Evolutionary conservation across 2,888 invertebrate species (phyloP), one percentile per base, ranked within the genome.

Genomic region (Tanaodytes sp.): DNA sequence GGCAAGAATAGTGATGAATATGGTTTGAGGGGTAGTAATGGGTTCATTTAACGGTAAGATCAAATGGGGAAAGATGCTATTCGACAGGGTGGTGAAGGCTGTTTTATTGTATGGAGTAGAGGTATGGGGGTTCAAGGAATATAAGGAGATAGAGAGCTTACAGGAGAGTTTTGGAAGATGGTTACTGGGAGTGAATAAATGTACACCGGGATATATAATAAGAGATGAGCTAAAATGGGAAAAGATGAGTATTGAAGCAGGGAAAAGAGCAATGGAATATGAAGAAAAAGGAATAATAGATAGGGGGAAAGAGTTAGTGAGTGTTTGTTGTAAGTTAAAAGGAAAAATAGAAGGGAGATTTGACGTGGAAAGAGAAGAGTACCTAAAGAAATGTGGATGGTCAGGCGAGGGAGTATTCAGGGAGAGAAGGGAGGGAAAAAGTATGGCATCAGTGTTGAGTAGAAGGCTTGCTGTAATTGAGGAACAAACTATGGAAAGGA

Each of bases 201-300:
- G 9, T 1, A 45, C 45, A 2, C 27, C 48, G n/a, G 48, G 48
- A 12, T 48, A 48, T 12, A 9, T 48, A 12, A 31, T 46, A 5
- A 46, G 31, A 9, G 46, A 31, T n/a, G 46, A 46, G n/a, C 11
- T 46, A 2, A 31, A 48, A 12, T 48, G 11, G 20, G 27, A 27
- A 14, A 45, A 27, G 20, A 9, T 45, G 23, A 27, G 27, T 3
- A 20, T 15, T 8, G 27, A 3, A 27, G 11, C 14, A 27, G 45
- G 45, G 8, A 45, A 45, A 23, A 14, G 1, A 45, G 45, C 45
- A 37, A 37, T 27, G 27, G 9, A 27, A 6, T 27, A 27, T 37
- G 37, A 37, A n/a, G 37, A 37, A 5, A 37, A 15, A 37, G 14
- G 37, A 37, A 37, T n/a, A 37, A 14, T 8, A 15, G 2, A 37